Evolutionary conservation across 1,140 invertebrate species (phyloP), one percentile per base, ranked within the genome.

Genomic region (Anastatus disparis): DNA sequence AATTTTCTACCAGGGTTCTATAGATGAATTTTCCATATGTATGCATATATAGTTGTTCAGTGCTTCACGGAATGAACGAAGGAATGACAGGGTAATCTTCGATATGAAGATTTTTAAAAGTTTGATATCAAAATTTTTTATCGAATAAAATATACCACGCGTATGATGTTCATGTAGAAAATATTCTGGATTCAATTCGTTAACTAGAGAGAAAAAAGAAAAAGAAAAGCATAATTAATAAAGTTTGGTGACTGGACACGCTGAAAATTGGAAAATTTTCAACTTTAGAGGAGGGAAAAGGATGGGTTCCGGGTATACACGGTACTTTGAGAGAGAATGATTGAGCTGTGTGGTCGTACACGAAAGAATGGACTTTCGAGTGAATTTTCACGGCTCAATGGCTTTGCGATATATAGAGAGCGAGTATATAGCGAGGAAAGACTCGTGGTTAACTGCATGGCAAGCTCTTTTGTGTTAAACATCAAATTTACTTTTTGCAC

Each of bases 21-120:
- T n/a, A n/a, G n/a, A n/a, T n/a, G n/a, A n/a, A n/a, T n/a, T n/a
- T n/a, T n/a, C n/a, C n/a, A n/a, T n/a, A n/a, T n/a, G n/a, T n/a
- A n/a, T n/a, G n/a, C n/a, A n/a, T n/a, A n/a, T n/a, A n/a, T n/a
- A n/a, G n/a, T n/a, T n/a, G n/a, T n/a, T n/a, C 74, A 82, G 82
- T 82, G 77, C 63, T 50, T 13, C 77, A 52, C 56, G 64, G 46
- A 62, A 42, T 9, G 48, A 52, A 52, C 27, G 6, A 15, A 20
- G 1, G n/a, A n/a, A n/a, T n/a, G n/a, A n/a, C n/a, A n/a, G n/a
- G n/a, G n/a, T n/a, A n/a, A n/a, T n/a, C n/a, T n/a, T n/a, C n/a
- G n/a, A n/a, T n/a, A n/a, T n/a, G n/a, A n/a, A n/a, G n/a, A n/a
- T n/a, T n/a, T n/a, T n/a, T n/a, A n/a, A n/a, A n/a, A n/a, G n/a